phyloP scores from a whole-genome alignment of 2,888 invertebrate species.

The Dasypogon diadema region DNA sequence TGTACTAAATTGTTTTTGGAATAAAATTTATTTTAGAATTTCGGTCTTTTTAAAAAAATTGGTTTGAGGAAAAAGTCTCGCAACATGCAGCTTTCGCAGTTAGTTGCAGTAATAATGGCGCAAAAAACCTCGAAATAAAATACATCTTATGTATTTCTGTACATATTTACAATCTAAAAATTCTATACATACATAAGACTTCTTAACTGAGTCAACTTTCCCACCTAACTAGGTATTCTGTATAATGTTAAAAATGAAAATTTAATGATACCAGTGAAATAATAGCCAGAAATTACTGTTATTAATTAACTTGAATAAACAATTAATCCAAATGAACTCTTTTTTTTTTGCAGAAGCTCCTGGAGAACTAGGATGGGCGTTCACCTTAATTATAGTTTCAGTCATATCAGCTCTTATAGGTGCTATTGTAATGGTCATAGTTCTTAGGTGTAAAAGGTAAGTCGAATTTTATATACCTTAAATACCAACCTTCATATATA shows the following conservation, averaged over 20 bases:
- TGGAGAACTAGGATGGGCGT: conserved; percentile 72
- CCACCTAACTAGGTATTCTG: background rate
- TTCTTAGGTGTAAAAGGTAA: conserved; percentile 74
- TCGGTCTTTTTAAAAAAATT: too few relatives aligned
- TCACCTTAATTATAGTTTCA: conserved; percentile 79
- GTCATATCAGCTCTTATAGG: conserved; percentile 79
- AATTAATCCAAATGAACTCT: conserved; percentile 26
- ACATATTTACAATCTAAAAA: too few relatives aligned
- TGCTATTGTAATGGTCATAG: conserved; percentile 79
- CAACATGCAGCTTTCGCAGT: too few relatives aligned
- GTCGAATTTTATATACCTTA: conserved; percentile 55
- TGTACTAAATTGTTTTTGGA: too few relatives aligned
- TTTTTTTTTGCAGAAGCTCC: conserved; percentile 62
- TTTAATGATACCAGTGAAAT: background rate
- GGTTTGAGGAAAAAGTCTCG: too few relatives aligned
- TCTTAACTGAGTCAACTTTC: background rate
- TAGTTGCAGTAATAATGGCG: too few relatives aligned
- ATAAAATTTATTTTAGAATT: too few relatives aligned
- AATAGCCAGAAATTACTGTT: background rate
- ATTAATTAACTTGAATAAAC: background rate
- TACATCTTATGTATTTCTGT: too few relatives aligned
- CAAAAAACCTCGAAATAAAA: too few relatives aligned
- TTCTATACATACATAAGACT: background rate
- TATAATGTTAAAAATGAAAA: background rate
- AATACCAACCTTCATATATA: conserved; percentile 5